Percentiles rank a stretch among this genome's conserved stretches.
These are phyloP conservation scores for Phytoseiulus persimilis DNA, from an alignment of 2,888 invertebrate genomes.

Conservation along the genomic window DNA sequence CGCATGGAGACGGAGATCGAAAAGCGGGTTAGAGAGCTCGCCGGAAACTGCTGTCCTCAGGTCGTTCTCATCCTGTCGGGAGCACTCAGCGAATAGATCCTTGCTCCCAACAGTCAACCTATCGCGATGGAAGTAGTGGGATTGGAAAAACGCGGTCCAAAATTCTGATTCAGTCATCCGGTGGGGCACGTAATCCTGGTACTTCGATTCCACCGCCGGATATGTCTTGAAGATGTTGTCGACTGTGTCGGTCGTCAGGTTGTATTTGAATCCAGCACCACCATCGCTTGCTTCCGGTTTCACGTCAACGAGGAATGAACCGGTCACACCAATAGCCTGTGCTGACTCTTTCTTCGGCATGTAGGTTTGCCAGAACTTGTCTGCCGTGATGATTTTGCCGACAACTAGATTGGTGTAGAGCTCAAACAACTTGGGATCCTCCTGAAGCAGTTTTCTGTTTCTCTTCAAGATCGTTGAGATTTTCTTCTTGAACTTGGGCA, in stretches of 20 bases:
- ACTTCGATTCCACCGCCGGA: constrained; percentile 94
- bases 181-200: constrained; percentile 86
- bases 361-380: constrained; percentile 78
- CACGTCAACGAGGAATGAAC: constrained; percentile 72
- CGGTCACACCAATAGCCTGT: constrained; percentile 73
- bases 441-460: constrained; percentile 74
- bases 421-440: constrained; percentile 81
- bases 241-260: constrained; percentile 90
- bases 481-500: constrained; percentile 87
- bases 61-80: constrained; percentile 79
- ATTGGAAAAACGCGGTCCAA: constrained; percentile 99
- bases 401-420: constrained; percentile 94
- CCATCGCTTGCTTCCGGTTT: constrained; percentile 87
- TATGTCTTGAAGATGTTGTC: constrained; percentile 98
- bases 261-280: constrained; percentile 90
- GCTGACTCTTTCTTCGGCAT: constrained; percentile 54
- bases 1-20: constrained; percentile 58
- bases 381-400: constrained; percentile 85
- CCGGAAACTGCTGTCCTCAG: constrained; percentile 45
- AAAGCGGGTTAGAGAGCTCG: constrained; percentile 62
- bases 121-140: constrained; percentile 78
- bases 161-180: constrained; percentile 93
- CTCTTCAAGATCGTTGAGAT: constrained; percentile 80
- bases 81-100: constrained; percentile 95
- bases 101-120: constrained; percentile 82